Evolutionary conservation across 2,113 vertebrate genomes (phyloP).

Genomic region (Alethe diademata): DNA sequence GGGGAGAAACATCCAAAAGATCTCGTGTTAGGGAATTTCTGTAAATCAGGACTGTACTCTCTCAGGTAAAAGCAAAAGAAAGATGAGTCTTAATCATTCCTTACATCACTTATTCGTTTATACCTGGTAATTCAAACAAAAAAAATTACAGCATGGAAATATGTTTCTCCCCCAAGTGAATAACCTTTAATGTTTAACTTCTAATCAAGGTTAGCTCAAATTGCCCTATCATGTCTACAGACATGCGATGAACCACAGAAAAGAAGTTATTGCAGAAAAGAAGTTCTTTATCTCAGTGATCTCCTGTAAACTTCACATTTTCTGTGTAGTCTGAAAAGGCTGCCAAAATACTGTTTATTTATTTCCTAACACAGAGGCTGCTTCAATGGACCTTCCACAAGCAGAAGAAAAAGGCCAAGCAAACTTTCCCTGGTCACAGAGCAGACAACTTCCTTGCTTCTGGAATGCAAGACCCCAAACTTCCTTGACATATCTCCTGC

Average conservation of each 20-base stretch:
- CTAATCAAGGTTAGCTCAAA: neutral
- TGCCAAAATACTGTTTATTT: neutral
- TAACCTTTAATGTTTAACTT: neutral
- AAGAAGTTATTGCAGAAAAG: neutral
- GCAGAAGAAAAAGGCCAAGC: neutral
- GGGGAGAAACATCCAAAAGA: neutral
- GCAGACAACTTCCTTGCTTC: neutral
- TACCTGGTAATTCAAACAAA: neutral
- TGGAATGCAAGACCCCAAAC: slow-evolving; percentile 17
- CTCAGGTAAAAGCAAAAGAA: neutral
- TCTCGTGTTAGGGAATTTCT: neutral
- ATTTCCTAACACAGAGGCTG: neutral
- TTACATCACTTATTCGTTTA: neutral
- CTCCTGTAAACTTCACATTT: neutral
- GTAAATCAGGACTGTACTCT: neutral
- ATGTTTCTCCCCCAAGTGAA: neutral
- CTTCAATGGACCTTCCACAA: neutral
- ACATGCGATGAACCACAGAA: neutral
- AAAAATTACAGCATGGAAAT: neutral
- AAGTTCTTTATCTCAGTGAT: neutral
- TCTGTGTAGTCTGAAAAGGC: neutral
- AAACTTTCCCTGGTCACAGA: neutral
- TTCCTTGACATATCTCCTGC: slow-evolving; percentile 3
- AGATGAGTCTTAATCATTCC: neutral
- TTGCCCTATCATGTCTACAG: neutral